Evolutionary conservation across 1,140 invertebrate species (phyloP), one percentile per base, ranked within the genome.

Genomic region (Ceratosolen solmsi): DNA sequence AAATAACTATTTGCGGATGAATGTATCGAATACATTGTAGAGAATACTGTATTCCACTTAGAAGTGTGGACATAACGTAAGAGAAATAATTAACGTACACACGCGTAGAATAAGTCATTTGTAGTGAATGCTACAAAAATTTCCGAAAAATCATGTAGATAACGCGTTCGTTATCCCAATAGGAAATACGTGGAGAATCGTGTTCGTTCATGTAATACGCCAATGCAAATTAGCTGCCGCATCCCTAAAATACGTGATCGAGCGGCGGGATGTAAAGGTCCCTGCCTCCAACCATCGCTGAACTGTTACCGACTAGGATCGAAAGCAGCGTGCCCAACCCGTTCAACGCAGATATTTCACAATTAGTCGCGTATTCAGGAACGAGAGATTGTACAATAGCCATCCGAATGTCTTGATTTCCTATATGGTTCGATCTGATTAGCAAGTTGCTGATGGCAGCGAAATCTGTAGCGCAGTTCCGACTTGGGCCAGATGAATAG

Each of bases 321-420:
- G 38, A n/a, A 33, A 25, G 3, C 65, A 25, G 3, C 65, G 22
- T 9, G 8, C 1, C 17, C 20, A 46, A n/a, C 38, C 2, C 38
- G 13, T 58, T 73, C 13, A 8, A 33, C n/a, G 22, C 20, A 72
- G 72, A 79, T 77, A 76, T 79, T 83, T 78, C 75, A 83, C 81
- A 85, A 85, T 85, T 84, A 85, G 83, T 84, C 75, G 74, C 25
- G 78, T 49, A 85, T 85, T 85, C 83, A 85, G 68, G 11, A 36
- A 25, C 11, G 22, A 15, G 22, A 41, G 11, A 30, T 25, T 27
- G 2, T 0, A 15, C 30, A 36, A 36, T 13, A 51, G 11, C 22
- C 56, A 11, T 25, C 46, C 51, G 54, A 30, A 73, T 51, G 58
- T 70, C 60, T 46, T 70, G 46, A 84, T 83, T 81, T 75, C 36